Base-by-base conservation (phyloP, 2,113 vertebrate genomes). In the Microcebus tavaratra region DNA sequence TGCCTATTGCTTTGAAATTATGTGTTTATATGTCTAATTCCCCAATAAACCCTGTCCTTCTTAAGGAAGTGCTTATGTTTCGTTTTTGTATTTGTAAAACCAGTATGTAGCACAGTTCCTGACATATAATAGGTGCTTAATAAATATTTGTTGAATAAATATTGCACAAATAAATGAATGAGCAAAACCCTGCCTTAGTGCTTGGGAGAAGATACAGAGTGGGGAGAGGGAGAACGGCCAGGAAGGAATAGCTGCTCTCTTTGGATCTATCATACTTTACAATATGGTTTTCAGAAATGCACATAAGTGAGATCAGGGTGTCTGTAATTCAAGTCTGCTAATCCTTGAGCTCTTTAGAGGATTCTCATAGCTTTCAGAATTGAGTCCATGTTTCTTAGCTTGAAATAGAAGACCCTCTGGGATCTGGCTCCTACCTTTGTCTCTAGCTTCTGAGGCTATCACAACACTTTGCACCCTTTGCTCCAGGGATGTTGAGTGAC, bases 381-480 rank as follows among this genome's bases (percentile, higher is more conserved):
- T 20, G 25, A 72, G 25, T 31, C 53, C 10, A 34, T 8, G 0
- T 23, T 57, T 76, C 34, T 14, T 36, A 23, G 9, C 29, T 53
- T 23, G 23, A 61, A 76, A 72, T 50, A 57, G 53, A 29, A 39
- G 7, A 11, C 5, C 59, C 4, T 12, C 31, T 2, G 2, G 7
- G 23, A 14, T 12, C 18, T n/a, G 53, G 17, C 10, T 73, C 0
- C 59, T 42, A 4, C 23, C 57, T 0, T 3, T 4, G 9, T 18
- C 27, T 10, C 11, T 25, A 18, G 34, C 48, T 34, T 63, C 27
- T 2, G 7, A 10, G 2, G 2, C 3, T 48, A 29, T 20, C 48
- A 79, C 2, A 8, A 0, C 0, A 9, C 29, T 21, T 8, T 13
- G 3, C 1, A 29, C 10, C 23, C 45, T 42, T 27, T 0, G 13